Evolutionary conservation across 2,113 vertebrate genomes (phyloP).

Genomic region (Malurus melanocephalus): DNA sequence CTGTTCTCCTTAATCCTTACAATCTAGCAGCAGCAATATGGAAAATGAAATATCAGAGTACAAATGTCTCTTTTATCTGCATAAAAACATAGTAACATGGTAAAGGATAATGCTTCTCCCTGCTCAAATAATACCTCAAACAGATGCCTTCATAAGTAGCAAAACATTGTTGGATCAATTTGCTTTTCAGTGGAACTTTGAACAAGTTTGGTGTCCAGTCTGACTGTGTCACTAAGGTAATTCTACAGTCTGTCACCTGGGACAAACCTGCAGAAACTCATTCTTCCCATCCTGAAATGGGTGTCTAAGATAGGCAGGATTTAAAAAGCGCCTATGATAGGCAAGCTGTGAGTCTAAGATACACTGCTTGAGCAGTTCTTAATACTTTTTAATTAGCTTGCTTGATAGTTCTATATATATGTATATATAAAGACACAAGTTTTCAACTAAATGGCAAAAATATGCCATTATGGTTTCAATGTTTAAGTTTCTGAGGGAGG

Average conservation of each 20-base stretch:
- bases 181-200: background rate
- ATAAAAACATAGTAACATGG: background rate
- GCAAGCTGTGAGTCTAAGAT: background rate
- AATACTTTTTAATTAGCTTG: background rate
- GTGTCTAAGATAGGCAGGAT: background rate
- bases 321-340: background rate
- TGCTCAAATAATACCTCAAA: background rate
- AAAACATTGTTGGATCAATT: background rate
- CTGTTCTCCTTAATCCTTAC: background rate
- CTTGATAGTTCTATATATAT: background rate
- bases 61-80: background rate
- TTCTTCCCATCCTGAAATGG: background rate
- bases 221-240: background rate
- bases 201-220: background rate
- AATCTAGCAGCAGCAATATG: background rate
- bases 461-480: background rate
- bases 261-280: background rate
- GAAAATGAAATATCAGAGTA: background rate
- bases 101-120: background rate
- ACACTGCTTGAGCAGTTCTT: background rate
- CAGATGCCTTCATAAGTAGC: background rate
- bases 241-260: background rate
- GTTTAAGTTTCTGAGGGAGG: background rate
- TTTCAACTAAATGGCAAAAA: background rate
- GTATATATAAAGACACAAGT: background rate